phyloP scores from a whole-genome alignment of 2,888 invertebrate genomes.

The Ditylenchus weischeri region DNA sequence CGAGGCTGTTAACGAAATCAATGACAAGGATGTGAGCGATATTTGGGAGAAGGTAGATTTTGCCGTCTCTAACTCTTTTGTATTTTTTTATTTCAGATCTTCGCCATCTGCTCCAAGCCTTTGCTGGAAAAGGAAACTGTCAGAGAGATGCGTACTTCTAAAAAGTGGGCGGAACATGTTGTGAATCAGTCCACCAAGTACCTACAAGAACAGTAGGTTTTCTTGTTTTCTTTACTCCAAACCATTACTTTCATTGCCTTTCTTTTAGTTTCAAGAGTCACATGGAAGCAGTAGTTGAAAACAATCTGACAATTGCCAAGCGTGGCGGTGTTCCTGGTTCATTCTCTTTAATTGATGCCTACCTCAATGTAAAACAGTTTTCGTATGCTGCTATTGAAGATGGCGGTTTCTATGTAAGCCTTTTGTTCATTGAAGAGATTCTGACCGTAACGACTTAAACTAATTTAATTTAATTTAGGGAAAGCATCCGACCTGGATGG shows the following conservation, averaged over 20 bases:
- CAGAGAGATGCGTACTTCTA: slow-evolving; percentile 29
- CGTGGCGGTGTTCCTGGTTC: slow-evolving; percentile 55
- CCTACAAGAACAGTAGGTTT: slow-evolving; percentile 42
- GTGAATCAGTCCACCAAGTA: slow-evolving; percentile 40
- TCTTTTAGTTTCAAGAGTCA: slow-evolving; percentile 38
- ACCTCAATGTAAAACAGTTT: slow-evolving; percentile 42
- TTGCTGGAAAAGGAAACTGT: slow-evolving; percentile 21
- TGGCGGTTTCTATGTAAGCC: slow-evolving; percentile 23
- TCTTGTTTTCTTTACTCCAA: background rate
- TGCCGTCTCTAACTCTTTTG: too few species aligned
- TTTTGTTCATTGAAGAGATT: too few species aligned
- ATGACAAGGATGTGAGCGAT: slow-evolving; percentile 28
- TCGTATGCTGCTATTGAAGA: slow-evolving; percentile 26
- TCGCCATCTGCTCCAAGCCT: slow-evolving; percentile 22
- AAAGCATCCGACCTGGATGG: slow-evolving; percentile 37
- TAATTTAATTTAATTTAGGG: too few species aligned
- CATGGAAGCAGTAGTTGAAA: slow-evolving; percentile 48
- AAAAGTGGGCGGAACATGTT: slow-evolving; percentile 34
- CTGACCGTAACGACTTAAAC: too few species aligned
- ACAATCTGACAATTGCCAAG: slow-evolving; percentile 45
- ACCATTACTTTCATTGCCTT: slow-evolving; percentile 2
- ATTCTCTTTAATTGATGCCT: slow-evolving; percentile 48
- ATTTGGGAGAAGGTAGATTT: slow-evolving; percentile 32
- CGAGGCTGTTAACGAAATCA: slow-evolving; percentile 29
- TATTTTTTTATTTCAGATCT: background rate